A percentile compares a stretch with the other conserved stretches of the same genome.
These are phyloP conservation scores for Solenopsis invicta DNA, from an alignment of 1,140 invertebrate species.

Conservation along the genomic window DNA sequence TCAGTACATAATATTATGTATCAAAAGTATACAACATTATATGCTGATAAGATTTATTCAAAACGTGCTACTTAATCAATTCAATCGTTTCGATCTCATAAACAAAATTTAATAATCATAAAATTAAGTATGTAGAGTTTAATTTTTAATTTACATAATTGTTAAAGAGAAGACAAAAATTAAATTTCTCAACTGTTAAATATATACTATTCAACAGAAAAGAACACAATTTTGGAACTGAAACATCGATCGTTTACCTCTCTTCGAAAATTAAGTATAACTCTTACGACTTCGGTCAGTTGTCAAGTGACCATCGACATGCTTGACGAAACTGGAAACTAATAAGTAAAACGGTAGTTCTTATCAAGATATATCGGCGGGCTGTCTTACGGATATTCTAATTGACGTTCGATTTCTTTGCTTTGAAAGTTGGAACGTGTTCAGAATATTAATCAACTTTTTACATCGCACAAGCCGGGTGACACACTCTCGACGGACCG, in stretches of 20 bases:
- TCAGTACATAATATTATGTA: too few relatives aligned
- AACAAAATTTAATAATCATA: neutral
- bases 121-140: neutral
- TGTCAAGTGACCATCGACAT: neutral
- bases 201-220: neutral
- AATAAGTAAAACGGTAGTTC: neutral
- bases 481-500: constrained; percentile 14
- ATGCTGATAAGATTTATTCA: neutral
- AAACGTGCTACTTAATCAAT: neutral
- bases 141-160: neutral
- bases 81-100: neutral
- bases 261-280: constrained; percentile 19
- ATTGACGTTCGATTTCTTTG: neutral
- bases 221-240: constrained; percentile 1
- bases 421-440: neutral
- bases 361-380: neutral
- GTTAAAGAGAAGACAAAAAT: neutral
- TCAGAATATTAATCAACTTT: constrained; percentile 29
- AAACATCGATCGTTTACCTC: neutral
- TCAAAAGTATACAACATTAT: too few relatives aligned
- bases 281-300: neutral
- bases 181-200: neutral
- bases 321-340: neutral
- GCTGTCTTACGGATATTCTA: neutral
- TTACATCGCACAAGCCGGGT: neutral